Percentiles rank a stretch among this genome's conserved stretches.
phyloP scores from a whole-genome alignment of 2,797 vertebrate genomes.

The Anas bahamensis region DNA sequence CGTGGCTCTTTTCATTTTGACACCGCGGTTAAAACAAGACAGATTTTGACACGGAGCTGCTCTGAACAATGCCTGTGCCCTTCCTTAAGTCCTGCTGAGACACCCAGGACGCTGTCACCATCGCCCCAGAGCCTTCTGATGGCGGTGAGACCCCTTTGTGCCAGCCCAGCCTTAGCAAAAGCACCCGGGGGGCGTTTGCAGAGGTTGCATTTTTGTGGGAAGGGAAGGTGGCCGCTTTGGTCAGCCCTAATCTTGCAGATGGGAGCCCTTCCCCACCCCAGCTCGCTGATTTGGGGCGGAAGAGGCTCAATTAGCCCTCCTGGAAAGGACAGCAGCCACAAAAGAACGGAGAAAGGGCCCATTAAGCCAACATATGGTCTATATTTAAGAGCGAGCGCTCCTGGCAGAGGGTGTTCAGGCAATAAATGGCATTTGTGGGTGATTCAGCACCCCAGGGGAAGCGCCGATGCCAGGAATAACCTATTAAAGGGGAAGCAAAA shows the following conservation, averaged over 20 bases:
- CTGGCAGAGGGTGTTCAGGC: not conserved
- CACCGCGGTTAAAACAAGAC: accelerated
- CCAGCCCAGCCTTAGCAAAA: not conserved
- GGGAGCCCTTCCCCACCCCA: not conserved
- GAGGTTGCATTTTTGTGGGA: accelerated
- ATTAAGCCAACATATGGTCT: not conserved
- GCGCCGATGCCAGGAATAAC: not conserved
- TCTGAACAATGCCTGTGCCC: accelerated
- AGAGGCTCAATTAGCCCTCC: not conserved
- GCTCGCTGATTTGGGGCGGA: not conserved
- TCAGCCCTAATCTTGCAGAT: not conserved
- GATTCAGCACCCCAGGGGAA: not conserved
- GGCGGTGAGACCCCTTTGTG: not conserved
- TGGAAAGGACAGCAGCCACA: not conserved
- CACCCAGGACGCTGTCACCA: accelerated
- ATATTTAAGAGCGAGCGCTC: not conserved
- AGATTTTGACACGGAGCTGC: accelerated
- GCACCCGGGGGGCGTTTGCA: too few relatives aligned
- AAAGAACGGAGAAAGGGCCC: not conserved
- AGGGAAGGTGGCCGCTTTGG: not conserved
- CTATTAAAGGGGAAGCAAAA: not conserved
- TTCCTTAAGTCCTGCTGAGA: not conserved
- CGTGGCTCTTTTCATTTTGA: accelerated
- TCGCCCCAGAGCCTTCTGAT: accelerated
- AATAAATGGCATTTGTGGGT: not conserved